Percentiles rank a stretch among this genome's conserved stretches.
Conservation (phyloP, 1,140 invertebrate species). For the Tetranychus urticae region DNA sequence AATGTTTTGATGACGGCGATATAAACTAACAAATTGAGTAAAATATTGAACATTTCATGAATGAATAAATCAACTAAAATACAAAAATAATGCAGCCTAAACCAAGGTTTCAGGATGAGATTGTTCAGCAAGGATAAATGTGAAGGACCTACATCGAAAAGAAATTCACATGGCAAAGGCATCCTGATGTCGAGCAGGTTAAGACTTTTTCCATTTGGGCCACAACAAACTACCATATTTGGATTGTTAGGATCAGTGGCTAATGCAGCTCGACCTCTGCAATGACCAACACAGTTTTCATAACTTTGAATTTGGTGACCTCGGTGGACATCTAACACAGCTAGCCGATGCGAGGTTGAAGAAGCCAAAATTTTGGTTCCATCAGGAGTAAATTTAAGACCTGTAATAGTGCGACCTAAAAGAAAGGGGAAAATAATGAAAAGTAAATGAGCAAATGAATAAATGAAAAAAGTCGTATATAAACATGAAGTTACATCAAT, state of each 20-base stretch:
- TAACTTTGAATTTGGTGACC: conserved; percentile 26
- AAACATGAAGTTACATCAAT: no score
- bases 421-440: no score
- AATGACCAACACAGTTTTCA: conserved; percentile 27
- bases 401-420: conserved; percentile 22
- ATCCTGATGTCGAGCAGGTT: conserved; percentile 27
- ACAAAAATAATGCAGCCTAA: neutral
- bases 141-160: conserved; percentile 23
- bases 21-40: no score
- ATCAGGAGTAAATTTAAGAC: conserved; percentile 26
- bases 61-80: neutral
- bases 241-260: conserved; percentile 26
- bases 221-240: conserved; percentile 25
- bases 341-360: conserved; percentile 24
- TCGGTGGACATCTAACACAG: conserved; percentile 26
- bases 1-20: no score
- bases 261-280: conserved; percentile 24
- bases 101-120: neutral
- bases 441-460: no score
- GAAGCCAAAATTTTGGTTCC: conserved; percentile 25
- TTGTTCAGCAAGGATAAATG: neutral
- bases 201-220: conserved; percentile 26
- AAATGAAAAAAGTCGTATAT: no score
- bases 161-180: conserved; percentile 27
- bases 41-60: neutral